Percentiles rank a stretch among this genome's conserved stretches.
phyloP scores from a whole-genome alignment of 1,140 invertebrate genomes.

The Magallana ariakensis region DNA sequence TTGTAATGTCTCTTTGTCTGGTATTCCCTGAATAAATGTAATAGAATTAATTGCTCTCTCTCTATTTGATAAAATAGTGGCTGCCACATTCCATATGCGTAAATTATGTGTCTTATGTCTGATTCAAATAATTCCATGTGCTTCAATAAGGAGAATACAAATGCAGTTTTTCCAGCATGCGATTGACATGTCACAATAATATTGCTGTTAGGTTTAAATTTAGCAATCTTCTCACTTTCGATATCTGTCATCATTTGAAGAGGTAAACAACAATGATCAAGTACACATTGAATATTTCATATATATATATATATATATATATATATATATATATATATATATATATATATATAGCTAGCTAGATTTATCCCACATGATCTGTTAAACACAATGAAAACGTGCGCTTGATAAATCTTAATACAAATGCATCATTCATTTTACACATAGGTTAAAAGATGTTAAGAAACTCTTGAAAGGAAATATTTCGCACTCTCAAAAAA shows the following conservation, averaged over 20 bases:
- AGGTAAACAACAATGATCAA: too few species aligned
- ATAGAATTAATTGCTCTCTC: slow-evolving; percentile 37
- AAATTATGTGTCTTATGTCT: background rate
- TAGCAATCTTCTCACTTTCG: background rate
- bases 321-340: too few species aligned
- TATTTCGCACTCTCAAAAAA: slow-evolving; percentile 21
- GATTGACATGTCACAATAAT: slow-evolving; percentile 23
- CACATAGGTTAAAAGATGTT: slow-evolving; percentile 22
- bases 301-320: background rate
- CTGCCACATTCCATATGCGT: slow-evolving; percentile 43
- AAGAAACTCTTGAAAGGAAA: slow-evolving; percentile 35
- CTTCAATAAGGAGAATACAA: slow-evolving; percentile 28
- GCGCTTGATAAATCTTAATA: slow-evolving; percentile 38
- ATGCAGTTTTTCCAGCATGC: background rate
- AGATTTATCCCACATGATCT: background rate
- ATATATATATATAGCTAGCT: too few species aligned
- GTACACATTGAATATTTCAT: background rate
- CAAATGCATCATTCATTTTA: slow-evolving; percentile 44
- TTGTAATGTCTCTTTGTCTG: slow-evolving; percentile 21
- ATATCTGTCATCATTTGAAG: background rate
- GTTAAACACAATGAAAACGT: slow-evolving; percentile 44
- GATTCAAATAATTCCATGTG: slow-evolving; percentile 4
- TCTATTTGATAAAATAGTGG: slow-evolving; percentile 43
- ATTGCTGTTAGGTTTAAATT: slow-evolving; percentile 17
- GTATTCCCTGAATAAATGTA: slow-evolving; percentile 45